Conservation (phyloP, 53 echinoderm and acorn worm genomes). For the Zoroaster sp. region DNA sequence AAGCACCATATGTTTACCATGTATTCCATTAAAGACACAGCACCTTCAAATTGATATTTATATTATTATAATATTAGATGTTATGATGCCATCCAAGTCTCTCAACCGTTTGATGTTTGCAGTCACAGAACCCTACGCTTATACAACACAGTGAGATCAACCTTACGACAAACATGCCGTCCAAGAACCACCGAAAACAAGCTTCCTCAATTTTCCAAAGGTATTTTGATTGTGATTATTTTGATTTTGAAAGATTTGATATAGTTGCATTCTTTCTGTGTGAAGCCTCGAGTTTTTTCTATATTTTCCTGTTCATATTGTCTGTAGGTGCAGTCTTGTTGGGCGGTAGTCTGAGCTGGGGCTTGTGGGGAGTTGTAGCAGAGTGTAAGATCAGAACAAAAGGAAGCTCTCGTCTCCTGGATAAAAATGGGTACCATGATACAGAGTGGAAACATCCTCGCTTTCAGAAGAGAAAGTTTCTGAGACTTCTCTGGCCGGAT, state of each 20-base stretch:
- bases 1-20: too few species aligned
- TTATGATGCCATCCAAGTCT: neutral
- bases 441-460: conserved; percentile 7
- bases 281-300: neutral
- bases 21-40: neutral
- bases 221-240: neutral
- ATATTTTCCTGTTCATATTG: neutral
- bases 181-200: neutral
- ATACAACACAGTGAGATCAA: neutral
- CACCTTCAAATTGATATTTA: neutral
- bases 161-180: neutral
- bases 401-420: conserved; percentile 60
- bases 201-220: neutral
- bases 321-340: neutral
- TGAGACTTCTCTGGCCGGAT: conserved; percentile 66
- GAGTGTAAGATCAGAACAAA: conserved; percentile 71
- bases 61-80: neutral
- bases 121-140: neutral
- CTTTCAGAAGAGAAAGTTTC: conserved; percentile 66
- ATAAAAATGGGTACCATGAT: neutral
- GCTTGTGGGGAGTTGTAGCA: conserved; percentile 38
- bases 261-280: neutral
- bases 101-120: neutral
- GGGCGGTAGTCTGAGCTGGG: conserved; percentile 40
- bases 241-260: neutral